phyloP scores from a whole-genome alignment of 2,797 vertebrate species.

The Aulostomus chinensis region DNA sequence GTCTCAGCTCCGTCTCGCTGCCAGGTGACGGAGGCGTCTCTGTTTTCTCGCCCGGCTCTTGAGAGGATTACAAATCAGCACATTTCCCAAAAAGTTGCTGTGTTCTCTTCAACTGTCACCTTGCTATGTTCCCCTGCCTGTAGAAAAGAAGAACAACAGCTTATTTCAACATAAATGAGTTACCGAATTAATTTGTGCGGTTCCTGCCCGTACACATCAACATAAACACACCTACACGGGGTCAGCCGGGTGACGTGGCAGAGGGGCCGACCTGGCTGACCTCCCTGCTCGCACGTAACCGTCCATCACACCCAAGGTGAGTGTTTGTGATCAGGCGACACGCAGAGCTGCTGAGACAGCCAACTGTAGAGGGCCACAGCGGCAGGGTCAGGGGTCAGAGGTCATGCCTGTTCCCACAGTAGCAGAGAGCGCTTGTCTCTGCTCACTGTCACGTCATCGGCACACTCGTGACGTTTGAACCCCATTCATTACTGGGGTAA shows the following conservation, averaged over 20 bases:
- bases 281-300: constrained; percentile 32
- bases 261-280: constrained; percentile 45
- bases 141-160: constrained; percentile 2
- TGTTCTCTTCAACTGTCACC: no score
- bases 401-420: constrained; percentile 73
- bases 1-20: no score
- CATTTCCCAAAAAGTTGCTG: no score
- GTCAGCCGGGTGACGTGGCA: constrained; percentile 19
- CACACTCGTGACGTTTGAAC: constrained; percentile 32
- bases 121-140: no score
- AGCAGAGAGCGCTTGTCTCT: constrained; percentile 62
- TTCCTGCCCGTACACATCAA: background rate
- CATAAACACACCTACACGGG: constrained; percentile 29
- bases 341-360: constrained; percentile 38
- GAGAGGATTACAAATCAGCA: no score
- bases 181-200: background rate
- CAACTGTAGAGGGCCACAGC: constrained; percentile 34
- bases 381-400: constrained; percentile 56
- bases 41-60: no score
- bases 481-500: constrained; percentile 24
- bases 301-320: constrained; percentile 73
- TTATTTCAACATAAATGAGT: constrained; percentile 6
- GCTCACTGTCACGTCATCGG: constrained; percentile 69
- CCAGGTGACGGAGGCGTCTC: no score
- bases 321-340: constrained; percentile 63